These are phyloP conservation scores for Dyspetes luteomarginatus DNA, from an alignment of 2,888 invertebrate species.

Conservation along the genomic window DNA sequence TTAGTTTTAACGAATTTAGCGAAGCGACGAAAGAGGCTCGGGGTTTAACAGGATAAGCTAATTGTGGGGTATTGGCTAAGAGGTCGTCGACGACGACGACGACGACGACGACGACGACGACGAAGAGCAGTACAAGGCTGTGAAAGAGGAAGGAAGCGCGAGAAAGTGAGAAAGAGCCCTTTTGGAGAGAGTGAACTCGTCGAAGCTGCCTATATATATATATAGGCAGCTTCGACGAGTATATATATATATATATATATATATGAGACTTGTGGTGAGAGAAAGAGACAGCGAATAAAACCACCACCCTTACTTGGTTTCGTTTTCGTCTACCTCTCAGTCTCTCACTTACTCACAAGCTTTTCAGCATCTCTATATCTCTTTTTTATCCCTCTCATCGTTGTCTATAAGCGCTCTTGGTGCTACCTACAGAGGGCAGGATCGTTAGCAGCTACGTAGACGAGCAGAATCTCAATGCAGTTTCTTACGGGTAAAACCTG, in stretches of 20 bases:
- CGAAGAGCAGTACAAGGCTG: slow-evolving; percentile 69
- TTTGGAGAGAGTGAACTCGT: slow-evolving; percentile 37
- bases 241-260: slow-evolving; percentile 2
- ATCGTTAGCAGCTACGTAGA: slow-evolving; percentile 81
- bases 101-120: slow-evolving; percentile 81
- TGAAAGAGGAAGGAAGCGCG: slow-evolving; percentile 69
- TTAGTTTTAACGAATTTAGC: slow-evolving; percentile 81
- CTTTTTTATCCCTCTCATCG: slow-evolving; percentile 59
- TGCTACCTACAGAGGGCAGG: slow-evolving; percentile 72
- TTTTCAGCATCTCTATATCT: slow-evolving; percentile 32
- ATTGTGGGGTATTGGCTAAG: slow-evolving; percentile 83
- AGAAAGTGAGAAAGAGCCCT: slow-evolving; percentile 57
- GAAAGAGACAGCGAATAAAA: slow-evolving; percentile 62
- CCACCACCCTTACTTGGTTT: slow-evolving; percentile 45
- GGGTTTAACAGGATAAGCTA: slow-evolving; percentile 83
- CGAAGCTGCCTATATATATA: neutral
- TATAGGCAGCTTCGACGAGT: slow-evolving; percentile 47
- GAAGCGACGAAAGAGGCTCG: slow-evolving; percentile 76
- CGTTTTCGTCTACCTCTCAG: slow-evolving; percentile 44
- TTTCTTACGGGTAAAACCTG: slow-evolving; percentile 77
- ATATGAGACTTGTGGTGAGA: slow-evolving; percentile 46
- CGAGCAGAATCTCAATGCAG: slow-evolving; percentile 83
- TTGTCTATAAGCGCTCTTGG: slow-evolving; percentile 58
- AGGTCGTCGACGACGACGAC: slow-evolving; percentile 77
- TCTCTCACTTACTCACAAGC: slow-evolving; percentile 31